These are phyloP conservation scores for Bergia puertoricense DNA, from an alignment of 92 coral and sea anemone genomes.

Conservation along the genomic window DNA sequence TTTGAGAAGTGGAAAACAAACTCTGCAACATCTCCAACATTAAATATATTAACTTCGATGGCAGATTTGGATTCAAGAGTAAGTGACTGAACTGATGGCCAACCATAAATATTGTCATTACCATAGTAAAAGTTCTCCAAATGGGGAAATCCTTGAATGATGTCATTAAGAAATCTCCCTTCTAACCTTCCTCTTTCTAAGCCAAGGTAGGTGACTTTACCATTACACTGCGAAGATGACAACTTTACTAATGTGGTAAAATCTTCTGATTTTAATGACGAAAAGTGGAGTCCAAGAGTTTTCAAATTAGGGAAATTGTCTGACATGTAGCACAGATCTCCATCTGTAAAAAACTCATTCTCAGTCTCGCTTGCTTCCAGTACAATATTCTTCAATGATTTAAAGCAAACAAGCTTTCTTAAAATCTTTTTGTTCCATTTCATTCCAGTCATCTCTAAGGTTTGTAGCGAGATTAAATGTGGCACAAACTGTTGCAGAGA, in stretches of 20 bases:
- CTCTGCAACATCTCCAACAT: constrained; percentile 82
- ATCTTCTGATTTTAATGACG: constrained; percentile 56
- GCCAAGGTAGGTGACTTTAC: constrained; percentile 60
- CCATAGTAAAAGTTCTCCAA: constrained; percentile 68
- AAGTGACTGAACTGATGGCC: constrained; percentile 74
- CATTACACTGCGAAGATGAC: constrained; percentile 52
- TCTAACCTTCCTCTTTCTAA: constrained; percentile 73
- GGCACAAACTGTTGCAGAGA: constrained; percentile 44
- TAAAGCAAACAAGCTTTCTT: constrained; percentile 62
- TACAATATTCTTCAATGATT: constrained; percentile 55
- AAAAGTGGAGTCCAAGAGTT: constrained; percentile 62
- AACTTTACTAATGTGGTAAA: constrained; percentile 51
- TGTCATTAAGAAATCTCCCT: constrained; percentile 54
- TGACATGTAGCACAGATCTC: constrained; percentile 57
- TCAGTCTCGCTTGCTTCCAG: constrained; percentile 56
- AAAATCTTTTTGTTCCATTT: constrained; percentile 67
- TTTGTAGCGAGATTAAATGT: constrained; percentile 53
- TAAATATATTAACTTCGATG: constrained; percentile 63
- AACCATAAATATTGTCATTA: constrained; percentile 78
- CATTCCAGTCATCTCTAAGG: constrained; percentile 71
- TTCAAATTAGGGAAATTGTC: constrained; percentile 67
- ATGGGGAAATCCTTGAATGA: constrained; percentile 53
- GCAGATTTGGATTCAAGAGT: constrained; percentile 63
- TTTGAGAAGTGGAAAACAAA: constrained; percentile 55
- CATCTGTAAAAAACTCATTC: constrained; percentile 44